phyloP scores from a whole-genome alignment of 2,797 vertebrate genomes.

The Xenopus petersii region DNA sequence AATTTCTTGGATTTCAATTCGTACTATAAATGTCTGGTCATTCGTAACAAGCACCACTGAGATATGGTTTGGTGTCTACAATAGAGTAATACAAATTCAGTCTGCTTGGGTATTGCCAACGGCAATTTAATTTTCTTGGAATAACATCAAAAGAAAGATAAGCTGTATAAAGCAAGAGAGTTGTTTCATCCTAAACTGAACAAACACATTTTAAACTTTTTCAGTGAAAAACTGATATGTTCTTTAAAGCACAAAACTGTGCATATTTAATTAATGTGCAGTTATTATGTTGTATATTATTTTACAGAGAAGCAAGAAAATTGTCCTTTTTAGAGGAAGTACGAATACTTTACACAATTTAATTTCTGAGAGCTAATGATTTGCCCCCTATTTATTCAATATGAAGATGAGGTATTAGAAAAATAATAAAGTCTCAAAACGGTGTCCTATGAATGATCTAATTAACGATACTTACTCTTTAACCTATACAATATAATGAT shows the following conservation, averaged over 20 bases:
- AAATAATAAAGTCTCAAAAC: no score
- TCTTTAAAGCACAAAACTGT: constrained; percentile 26
- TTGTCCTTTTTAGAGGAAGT: no score
- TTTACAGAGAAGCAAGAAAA: no score
- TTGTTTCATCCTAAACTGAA: constrained; percentile 46
- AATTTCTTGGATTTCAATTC: constrained; percentile 10
- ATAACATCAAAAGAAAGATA: constrained; percentile 48
- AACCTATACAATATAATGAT: no score
- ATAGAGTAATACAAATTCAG: constrained; percentile 41
- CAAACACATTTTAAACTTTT: constrained; percentile 42
- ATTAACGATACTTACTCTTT: no score
- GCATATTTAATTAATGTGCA: constrained; percentile 7
- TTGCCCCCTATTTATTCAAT: no score
- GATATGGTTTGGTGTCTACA: constrained; percentile 31
- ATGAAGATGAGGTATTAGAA: no score
- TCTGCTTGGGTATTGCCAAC: constrained; percentile 43
- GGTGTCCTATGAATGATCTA: no score
- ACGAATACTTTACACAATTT: no score
- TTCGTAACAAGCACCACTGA: constrained; percentile 39
- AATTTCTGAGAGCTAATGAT: no score
- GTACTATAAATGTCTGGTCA: constrained; percentile 35
- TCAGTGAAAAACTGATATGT: constrained; percentile 17
- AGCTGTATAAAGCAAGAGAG: constrained; percentile 38
- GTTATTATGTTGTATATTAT: constrained; percentile 17
- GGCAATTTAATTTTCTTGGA: constrained; percentile 49